These are phyloP conservation scores for Pelobates fuscus DNA, from an alignment of 2,113 vertebrate genomes.

Conservation along the genomic window DNA sequence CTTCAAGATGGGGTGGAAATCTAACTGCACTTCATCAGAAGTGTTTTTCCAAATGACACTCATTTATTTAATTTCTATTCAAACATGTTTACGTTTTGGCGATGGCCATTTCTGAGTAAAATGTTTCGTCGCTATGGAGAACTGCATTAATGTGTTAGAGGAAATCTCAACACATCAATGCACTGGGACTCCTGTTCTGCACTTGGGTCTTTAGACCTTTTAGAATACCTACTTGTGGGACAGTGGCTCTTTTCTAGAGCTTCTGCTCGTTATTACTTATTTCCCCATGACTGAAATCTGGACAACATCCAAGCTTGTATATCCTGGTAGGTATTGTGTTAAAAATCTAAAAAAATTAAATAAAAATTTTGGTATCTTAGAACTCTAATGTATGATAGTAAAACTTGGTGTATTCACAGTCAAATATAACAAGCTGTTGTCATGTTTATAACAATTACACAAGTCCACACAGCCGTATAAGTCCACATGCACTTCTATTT, in stretches of 20 bases:
- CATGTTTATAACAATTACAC: conserved; percentile 33
- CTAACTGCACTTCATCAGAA: conserved; percentile 32
- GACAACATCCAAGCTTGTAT: conserved; percentile 19
- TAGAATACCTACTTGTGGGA: conserved; percentile 27
- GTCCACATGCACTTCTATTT: conserved; percentile 39
- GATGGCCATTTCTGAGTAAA: conserved; percentile 57
- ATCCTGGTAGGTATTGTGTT: conserved; percentile 45
- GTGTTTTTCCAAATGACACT: conserved; percentile 62
- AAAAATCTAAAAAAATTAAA: conserved; percentile 35
- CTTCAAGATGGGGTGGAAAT: conserved; percentile 54
- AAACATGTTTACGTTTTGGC: conserved; percentile 71
- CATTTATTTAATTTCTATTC: conserved; percentile 64
- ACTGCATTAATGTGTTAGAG: conserved; percentile 25
- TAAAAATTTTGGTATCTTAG: conserved; percentile 8
- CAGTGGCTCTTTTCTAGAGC: neutral
- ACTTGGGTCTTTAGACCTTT: conserved; percentile 36
- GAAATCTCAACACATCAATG: conserved; percentile 15
- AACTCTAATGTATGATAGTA: conserved; percentile 33
- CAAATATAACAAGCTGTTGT: conserved; percentile 20
- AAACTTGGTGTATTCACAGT: conserved; percentile 22
- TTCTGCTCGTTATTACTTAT: conserved; percentile 25
- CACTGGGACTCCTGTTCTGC: conserved; percentile 16
- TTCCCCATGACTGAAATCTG: conserved; percentile 27
- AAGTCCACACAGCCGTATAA: conserved; percentile 2
- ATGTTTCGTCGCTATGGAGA: conserved; percentile 65